phyloP scores from a whole-genome alignment of 2,888 invertebrate species.

The Drosophila barbarae region DNA sequence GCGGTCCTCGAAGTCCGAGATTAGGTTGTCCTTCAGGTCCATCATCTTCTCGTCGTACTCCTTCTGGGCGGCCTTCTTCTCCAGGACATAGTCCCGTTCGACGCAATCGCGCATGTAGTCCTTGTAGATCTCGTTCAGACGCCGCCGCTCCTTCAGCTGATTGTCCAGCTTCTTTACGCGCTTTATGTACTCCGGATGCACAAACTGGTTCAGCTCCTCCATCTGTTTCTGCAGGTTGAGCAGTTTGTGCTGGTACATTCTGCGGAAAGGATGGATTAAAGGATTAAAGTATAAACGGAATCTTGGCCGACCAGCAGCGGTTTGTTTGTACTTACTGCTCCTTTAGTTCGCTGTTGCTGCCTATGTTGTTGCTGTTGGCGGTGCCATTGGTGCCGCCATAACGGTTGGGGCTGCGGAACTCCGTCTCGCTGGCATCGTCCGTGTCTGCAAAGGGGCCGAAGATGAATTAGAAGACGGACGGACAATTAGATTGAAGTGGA shows the following conservation, averaged over 20 bases:
- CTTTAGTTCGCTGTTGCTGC: slow-evolving; percentile 78
- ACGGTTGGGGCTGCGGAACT: slow-evolving; percentile 84
- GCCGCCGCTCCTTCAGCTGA: slow-evolving; percentile 88
- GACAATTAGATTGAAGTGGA: neutral
- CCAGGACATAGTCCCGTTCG: slow-evolving; percentile 91
- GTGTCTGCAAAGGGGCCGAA: slow-evolving; percentile 85
- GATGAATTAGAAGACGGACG: neutral
- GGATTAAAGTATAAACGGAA: too few species aligned
- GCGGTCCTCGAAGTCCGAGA: slow-evolving; percentile 96
- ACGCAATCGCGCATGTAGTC: slow-evolving; percentile 92
- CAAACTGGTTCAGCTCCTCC: slow-evolving; percentile 91
- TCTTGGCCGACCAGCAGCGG: too few species aligned
- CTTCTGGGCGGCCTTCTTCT: slow-evolving; percentile 92
- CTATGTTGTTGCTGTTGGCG: slow-evolving; percentile 62
- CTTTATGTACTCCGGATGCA: slow-evolving; percentile 91
- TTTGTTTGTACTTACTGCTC: slow-evolving; percentile 75
- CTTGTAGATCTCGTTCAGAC: slow-evolving; percentile 87
- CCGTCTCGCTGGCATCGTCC: slow-evolving; percentile 98
- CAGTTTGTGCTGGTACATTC: slow-evolving; percentile 94
- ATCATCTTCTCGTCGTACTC: slow-evolving; percentile 96
- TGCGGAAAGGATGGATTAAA: slow-evolving; percentile 79
- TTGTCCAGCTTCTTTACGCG: slow-evolving; percentile 90
- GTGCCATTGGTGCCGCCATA: slow-evolving; percentile 65
- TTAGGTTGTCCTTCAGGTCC: slow-evolving; percentile 92
- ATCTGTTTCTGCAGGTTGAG: slow-evolving; percentile 93